Evolutionary conservation across 2,797 vertebrate species (phyloP), one percentile per base, ranked within the genome.

Genomic region (Luscinia luscinia): DNA sequence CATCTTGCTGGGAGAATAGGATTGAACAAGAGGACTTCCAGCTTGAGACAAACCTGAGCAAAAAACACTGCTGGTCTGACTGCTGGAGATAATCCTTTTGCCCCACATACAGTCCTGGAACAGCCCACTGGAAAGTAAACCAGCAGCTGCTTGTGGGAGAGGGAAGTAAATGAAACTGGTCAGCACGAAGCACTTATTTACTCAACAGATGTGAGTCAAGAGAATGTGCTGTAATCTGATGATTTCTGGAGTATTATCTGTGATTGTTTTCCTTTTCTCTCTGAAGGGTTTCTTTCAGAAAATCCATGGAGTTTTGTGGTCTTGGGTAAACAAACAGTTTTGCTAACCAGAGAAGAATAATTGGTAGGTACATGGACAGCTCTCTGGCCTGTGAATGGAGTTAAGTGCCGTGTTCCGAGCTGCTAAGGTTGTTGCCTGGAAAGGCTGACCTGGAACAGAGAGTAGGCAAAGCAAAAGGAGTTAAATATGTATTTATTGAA

Each of bases 161-260:
- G 63, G 75, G 74, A 94, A 84, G 84, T 94, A 91, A 87, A 95
- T 94, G 89, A 92, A 92, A 84, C 78, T 73, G 73, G 66, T 94
- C 9, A 0, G 64, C 87, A 74, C 9, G 1, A 78, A 94, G 76
- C 80, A 73, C n/a, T 95, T 96, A 94, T 83, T 96, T 96, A 87
- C 90, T 94, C 94, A 95, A 95, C 94, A 96, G 95, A 94, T 96
- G 93, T 81, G 92, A 92, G 81, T 92, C 77, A 83, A 84, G 85
- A 91, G 70, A 91, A 83, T 52, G 89, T 89, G 85, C 89, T 76
- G 64, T 95, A 96, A 95, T 96, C 92, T 93, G 91, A 78, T 90
- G 91, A 89, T 96, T 97, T 97, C 95, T 95, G 66, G 75, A 84
- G 94, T 90, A 90, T 96, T 96, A 95, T 92, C 90, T 95, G 51